Evolutionary conservation across 1,140 invertebrate species (phyloP).

Genomic region (Pseudachorutes palmiensis): DNA sequence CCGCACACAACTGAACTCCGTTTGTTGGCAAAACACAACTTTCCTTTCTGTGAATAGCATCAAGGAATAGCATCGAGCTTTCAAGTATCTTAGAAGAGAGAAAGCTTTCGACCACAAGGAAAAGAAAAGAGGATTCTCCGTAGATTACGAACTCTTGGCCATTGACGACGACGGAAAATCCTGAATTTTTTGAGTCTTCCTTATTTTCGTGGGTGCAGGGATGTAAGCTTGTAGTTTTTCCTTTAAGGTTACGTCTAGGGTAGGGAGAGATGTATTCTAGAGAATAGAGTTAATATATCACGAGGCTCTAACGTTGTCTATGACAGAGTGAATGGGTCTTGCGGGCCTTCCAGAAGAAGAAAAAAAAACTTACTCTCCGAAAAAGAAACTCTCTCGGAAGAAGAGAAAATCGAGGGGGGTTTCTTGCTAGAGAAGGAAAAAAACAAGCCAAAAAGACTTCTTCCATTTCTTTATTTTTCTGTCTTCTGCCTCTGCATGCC

Average conservation of each 20-base stretch:
- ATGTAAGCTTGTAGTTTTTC: not conserved
- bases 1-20: no score
- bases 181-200: conserved; percentile 17
- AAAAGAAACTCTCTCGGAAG: conserved; percentile 22
- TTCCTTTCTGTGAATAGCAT: no score
- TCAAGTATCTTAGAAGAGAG: conserved; percentile 1
- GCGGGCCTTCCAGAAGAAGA: conserved; percentile 23
- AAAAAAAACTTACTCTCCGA: not conserved
- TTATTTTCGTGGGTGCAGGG: not conserved
- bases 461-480: conserved; percentile 13
- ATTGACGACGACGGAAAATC: no score
- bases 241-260: not conserved
- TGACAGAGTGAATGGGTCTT: conserved; percentile 43
- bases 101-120: not conserved
- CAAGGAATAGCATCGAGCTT: no score
- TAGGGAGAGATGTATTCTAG: conserved; percentile 23
- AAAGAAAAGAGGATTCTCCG: not conserved
- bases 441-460: not conserved
- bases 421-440: not conserved
- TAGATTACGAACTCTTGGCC: no score
- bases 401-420: conserved; percentile 35
- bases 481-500: not conserved
- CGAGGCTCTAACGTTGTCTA: conserved; percentile 41
- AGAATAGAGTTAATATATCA: conserved; percentile 43
- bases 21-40: no score